Base-by-base conservation (phyloP, 2,113 vertebrate species). In the Rhea americana region DNA sequence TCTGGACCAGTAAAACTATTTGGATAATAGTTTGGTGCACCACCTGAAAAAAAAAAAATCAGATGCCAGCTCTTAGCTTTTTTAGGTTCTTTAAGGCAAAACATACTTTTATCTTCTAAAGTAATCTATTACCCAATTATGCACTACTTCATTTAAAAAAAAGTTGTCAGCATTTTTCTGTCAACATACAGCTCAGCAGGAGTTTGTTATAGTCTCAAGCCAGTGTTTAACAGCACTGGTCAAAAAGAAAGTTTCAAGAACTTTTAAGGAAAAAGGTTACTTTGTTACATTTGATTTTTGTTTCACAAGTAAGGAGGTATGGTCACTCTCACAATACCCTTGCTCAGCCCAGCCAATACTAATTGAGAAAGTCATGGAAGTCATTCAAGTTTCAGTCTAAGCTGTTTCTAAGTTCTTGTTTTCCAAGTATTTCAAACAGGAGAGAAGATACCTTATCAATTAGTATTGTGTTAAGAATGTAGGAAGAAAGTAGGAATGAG, bases 21-120 rank as follows among this genome's bases (percentile, higher is more conserved):
- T 28, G 99, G 99, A 56, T 97, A 99, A 94, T 99, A 99, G 94
- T 99, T 99, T 20, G 99, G 99, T 51, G 99, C 98, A 9, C 99
- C 99, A 84, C 98, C 99, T 99, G 74, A 35, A 86, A 47, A 43
- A 83, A 79, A 24, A n/a, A 79, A 9, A 21, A 47, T 22, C 35
- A 66, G 20, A 79, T 20, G 15, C 11, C 25, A 91, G 32, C 13
- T 39, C 30, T n/a, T n/a, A n/a, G n/a, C n/a, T n/a, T n/a, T n/a
- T n/a, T n/a, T 25, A 58, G 9, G 8, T 47, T 55, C 4, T 32
- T 91, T 19, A 59, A 22, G 24, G 63, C 30, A 67, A 78, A 75
- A 30, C 45, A 37, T 5, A 2, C 12, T 59, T n/a, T 18, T 83
- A 30, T 62, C 45, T 48, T 71, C 30, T 39, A 28, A 22, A 9